Conservation (phyloP, 2,113 vertebrate species). For the Eonycteris spelaea region DNA sequence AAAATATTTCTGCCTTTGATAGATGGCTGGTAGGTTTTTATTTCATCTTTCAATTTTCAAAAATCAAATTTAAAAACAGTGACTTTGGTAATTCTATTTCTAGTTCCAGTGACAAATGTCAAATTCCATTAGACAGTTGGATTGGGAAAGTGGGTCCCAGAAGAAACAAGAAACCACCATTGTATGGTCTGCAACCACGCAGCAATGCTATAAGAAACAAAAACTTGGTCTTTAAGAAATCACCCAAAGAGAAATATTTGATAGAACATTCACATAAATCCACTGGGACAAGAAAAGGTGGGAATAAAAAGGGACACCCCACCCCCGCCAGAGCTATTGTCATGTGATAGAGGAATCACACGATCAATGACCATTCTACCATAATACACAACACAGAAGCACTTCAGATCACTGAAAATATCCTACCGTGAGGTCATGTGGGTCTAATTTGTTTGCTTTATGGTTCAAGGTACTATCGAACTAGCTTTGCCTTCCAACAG, state of each 20-base stretch:
- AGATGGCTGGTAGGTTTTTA: not conserved
- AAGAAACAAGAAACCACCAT: not conserved
- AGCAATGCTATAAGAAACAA: not conserved
- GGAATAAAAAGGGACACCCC: not conserved
- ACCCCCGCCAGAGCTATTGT: rapidly evolving
- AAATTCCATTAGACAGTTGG: not conserved
- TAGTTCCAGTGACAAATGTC: not conserved
- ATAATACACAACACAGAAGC: not conserved
- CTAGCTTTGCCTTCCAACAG: not conserved
- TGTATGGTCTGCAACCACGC: not conserved
- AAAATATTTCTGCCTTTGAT: not conserved
- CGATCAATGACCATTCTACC: not conserved
- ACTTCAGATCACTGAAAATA: not conserved
- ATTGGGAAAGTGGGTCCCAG: not conserved
- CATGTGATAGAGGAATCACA: not conserved
- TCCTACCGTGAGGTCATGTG: not conserved
- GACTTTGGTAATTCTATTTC: not conserved
- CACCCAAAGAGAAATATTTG: not conserved
- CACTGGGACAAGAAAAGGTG: not conserved
- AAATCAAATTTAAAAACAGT: not conserved
- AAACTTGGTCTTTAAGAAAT: not conserved
- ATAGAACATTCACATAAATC: not conserved
- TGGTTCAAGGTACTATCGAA: not conserved
- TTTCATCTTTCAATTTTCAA: not conserved
- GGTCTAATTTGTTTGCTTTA: not conserved